These are phyloP conservation scores for Eumeta japonica DNA, from an alignment of 1,140 invertebrate species.

Conservation along the genomic window DNA sequence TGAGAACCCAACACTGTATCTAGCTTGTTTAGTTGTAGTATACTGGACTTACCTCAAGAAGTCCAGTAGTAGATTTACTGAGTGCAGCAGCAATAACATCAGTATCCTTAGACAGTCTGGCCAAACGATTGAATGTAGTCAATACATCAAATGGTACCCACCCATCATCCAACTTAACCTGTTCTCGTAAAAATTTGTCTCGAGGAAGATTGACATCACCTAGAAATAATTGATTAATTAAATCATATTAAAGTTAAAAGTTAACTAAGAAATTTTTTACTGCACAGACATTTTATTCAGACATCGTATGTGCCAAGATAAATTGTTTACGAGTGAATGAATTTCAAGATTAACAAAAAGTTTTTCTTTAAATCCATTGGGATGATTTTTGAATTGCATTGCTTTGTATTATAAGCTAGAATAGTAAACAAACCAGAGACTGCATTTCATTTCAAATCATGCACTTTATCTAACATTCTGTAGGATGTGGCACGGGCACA, in stretches of 20 bases:
- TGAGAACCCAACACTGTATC: no score
- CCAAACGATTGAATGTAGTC: slow-evolving; percentile 85
- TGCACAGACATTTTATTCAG: neutral
- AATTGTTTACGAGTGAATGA: no score
- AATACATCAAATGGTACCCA: slow-evolving; percentile 86
- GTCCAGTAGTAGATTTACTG: slow-evolving; percentile 68
- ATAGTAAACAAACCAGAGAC: no score
- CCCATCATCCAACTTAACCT: slow-evolving; percentile 82
- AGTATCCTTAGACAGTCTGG: slow-evolving; percentile 68
- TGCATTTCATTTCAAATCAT: no score
- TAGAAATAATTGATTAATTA: slow-evolving; percentile 23
- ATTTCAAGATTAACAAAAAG: no score
- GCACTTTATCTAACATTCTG: no score
- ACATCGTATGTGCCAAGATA: no score
- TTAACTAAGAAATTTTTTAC: neutral
- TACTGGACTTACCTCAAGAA: slow-evolving; percentile 65
- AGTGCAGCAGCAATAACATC: slow-evolving; percentile 74
- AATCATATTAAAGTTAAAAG: neutral
- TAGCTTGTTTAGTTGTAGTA: neutral
- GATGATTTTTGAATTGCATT: no score
- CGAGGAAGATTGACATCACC: slow-evolving; percentile 84
- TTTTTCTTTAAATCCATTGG: no score
- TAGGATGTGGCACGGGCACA: no score
- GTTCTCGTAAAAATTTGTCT: slow-evolving; percentile 86
- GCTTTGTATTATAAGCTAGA: no score